These are phyloP conservation scores for Rhinolophus ferrumequinum DNA, from an alignment of 2,113 vertebrate genomes.

Conservation along the genomic window DNA sequence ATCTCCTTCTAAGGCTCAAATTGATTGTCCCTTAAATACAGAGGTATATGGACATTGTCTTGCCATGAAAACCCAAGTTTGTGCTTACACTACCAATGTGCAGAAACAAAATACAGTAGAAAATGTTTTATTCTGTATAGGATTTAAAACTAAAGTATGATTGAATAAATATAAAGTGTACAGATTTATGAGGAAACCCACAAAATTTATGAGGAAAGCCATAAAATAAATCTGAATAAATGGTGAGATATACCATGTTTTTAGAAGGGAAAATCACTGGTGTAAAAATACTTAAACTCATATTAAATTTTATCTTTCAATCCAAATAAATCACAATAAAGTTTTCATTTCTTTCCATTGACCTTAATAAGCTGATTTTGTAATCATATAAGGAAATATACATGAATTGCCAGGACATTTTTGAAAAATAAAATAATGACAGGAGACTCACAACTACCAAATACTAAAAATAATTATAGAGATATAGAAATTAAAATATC, in stretches of 20 bases:
- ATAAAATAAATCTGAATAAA: conserved; percentile 1
- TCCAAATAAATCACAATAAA: conserved; percentile 6
- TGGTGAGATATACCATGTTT: not conserved
- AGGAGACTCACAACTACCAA: not conserved
- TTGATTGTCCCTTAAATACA: not conserved
- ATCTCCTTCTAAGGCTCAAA: not conserved
- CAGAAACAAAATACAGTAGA: not conserved
- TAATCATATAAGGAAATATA: not conserved
- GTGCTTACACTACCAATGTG: not conserved
- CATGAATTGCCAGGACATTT: not conserved
- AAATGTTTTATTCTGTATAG: not conserved
- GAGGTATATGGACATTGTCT: not conserved
- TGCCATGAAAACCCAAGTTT: not conserved
- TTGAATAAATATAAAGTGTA: not conserved
- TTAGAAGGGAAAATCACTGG: not conserved
- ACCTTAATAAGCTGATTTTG: not conserved
- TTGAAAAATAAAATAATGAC: not conserved
- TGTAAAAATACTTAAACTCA: not conserved
- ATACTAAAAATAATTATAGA: conserved; percentile 14
- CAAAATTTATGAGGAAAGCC: not conserved
- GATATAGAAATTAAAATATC: not conserved
- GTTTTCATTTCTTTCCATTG: not conserved
- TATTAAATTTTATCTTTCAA: not conserved
- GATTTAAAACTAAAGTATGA: not conserved
- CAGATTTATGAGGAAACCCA: not conserved